Evolutionary conservation across 1,140 invertebrate species (phyloP).

Genomic region (Papilio dardanus): DNA sequence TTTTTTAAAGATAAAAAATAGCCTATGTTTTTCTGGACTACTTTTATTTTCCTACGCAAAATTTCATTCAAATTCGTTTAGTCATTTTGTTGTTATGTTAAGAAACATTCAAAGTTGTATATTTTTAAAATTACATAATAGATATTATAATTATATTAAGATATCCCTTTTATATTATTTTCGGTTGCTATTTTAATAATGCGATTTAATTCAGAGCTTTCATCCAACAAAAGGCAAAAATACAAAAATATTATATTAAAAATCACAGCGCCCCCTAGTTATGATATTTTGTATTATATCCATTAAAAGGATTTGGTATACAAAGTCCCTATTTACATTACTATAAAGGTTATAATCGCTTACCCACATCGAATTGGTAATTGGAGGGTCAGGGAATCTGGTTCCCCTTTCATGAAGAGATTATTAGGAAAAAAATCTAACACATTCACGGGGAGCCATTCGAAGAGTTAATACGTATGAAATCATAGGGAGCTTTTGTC

Average conservation of each 20-base stretch:
- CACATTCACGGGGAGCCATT: constrained; percentile 43
- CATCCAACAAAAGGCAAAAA: constrained; percentile 69
- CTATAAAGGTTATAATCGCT: constrained; percentile 49
- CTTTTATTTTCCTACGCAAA: too few species aligned
- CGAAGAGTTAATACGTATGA: constrained; percentile 26
- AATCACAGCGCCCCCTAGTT: constrained; percentile 66
- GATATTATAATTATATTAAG: too few species aligned
- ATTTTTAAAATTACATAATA: too few species aligned
- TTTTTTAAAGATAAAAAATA: too few species aligned
- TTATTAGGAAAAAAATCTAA: constrained; percentile 70
- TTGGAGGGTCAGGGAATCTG: constrained; percentile 49
- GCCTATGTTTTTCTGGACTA: too few species aligned
- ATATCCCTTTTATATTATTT: constrained; percentile 24
- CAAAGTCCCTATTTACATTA: constrained; percentile 40
- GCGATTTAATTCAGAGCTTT: constrained; percentile 52
- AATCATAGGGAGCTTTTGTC: constrained; percentile 24
- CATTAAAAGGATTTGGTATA: constrained; percentile 41
- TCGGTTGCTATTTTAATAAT: constrained; percentile 28
- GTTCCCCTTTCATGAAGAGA: constrained; percentile 66
- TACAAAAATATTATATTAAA: constrained; percentile 65
- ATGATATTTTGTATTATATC: constrained; percentile 67
- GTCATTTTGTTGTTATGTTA: too few species aligned
- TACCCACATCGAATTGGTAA: constrained; percentile 32
- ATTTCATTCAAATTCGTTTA: too few species aligned
- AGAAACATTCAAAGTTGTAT: too few species aligned